These are phyloP conservation scores for Elegia similella DNA, from an alignment of 2,888 invertebrate genomes.

Conservation along the genomic window DNA sequence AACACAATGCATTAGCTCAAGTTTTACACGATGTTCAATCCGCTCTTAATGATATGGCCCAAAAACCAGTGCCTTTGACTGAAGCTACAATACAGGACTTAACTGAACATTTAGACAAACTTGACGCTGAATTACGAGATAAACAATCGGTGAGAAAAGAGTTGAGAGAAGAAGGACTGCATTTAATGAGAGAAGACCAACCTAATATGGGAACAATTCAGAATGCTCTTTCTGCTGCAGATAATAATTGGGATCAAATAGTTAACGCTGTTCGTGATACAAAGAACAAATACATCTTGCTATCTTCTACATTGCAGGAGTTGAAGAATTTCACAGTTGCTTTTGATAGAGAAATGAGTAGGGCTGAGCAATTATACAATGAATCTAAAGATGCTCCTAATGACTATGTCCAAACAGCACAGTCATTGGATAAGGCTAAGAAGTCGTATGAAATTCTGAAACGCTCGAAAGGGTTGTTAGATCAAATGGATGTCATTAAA, in stretches of 20 bases:
- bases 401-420: conserved; percentile 87
- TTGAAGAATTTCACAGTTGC: conserved; percentile 87
- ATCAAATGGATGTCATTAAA: conserved; percentile 89
- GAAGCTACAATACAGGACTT: conserved; percentile 74
- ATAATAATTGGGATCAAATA: conserved; percentile 90
- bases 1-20: conserved; percentile 86
- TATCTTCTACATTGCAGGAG: conserved; percentile 88
- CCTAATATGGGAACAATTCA: conserved; percentile 90
- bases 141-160: conserved; percentile 85
- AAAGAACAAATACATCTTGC: conserved; percentile 86
- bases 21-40: conserved; percentile 83
- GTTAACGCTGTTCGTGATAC: conserved; percentile 88
- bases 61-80: conserved; percentile 67
- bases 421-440: conserved; percentile 87
- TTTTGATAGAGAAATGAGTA: conserved; percentile 85
- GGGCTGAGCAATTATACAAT: conserved; percentile 85
- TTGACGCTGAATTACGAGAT: conserved; percentile 80
- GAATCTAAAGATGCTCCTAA: conserved; percentile 85
- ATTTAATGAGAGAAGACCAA: conserved; percentile 91
- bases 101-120: conserved; percentile 74
- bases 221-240: conserved; percentile 88
- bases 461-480: conserved; percentile 87
- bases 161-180: conserved; percentile 89
- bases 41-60: conserved; percentile 80
- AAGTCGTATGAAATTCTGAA: conserved; percentile 88